phyloP scores from a whole-genome alignment of 2,888 invertebrate genomes.

The Eupithecia subumbrata region DNA sequence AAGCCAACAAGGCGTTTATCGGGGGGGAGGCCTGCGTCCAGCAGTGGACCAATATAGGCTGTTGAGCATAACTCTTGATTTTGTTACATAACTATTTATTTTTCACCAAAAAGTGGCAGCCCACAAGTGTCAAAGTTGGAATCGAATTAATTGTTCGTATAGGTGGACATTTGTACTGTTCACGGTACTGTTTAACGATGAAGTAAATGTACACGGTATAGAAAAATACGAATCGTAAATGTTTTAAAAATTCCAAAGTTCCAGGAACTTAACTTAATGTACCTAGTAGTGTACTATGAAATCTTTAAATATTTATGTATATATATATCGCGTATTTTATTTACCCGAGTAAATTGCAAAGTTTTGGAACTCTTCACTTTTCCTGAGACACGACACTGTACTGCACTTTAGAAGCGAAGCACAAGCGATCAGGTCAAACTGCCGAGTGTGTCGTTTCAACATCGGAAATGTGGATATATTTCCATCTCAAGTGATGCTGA shows the following conservation, averaged over 20 bases:
- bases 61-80: too few species aligned
- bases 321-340: too few species aligned
- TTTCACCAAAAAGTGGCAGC: too few species aligned
- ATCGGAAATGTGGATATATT: neutral
- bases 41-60: too few species aligned
- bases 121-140: too few species aligned
- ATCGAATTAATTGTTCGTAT: too few species aligned
- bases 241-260: neutral
- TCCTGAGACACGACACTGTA: neutral
- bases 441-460: neutral
- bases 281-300: neutral
- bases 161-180: too few species aligned
- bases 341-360: neutral
- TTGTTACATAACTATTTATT: too few species aligned
- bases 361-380: neutral
- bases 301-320: too few species aligned
- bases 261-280: neutral
- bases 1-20: too few species aligned
- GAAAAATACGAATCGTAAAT: neutral
- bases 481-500: conserved; percentile 6
- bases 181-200: too few species aligned
- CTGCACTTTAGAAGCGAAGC: neutral
- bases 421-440: neutral
- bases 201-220: neutral
- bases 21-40: too few species aligned